Evolutionary conservation across 2,797 vertebrate genomes (phyloP).

Genomic region (Poecilia velifera): DNA sequence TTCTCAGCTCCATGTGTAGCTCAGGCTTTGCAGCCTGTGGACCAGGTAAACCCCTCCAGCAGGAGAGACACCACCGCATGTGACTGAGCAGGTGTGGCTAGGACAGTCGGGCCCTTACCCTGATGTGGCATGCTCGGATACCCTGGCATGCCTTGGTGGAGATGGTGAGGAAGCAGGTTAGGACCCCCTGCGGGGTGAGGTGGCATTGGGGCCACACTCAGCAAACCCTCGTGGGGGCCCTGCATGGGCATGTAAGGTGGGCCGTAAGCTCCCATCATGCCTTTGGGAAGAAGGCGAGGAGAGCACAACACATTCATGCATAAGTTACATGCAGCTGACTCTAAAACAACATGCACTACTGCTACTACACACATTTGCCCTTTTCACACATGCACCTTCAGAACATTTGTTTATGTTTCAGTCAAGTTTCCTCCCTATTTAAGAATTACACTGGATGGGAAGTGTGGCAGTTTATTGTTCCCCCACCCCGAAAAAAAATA

Average conservation of each 20-base stretch:
- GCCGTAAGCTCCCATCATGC: slow-evolving; percentile 99
- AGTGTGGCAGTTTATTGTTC: background rate
- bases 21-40: slow-evolving; percentile 58
- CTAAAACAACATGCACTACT: slow-evolving; percentile 82
- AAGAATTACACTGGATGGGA: background rate
- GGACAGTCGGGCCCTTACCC: slow-evolving; percentile 90
- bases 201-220: slow-evolving; percentile 98
- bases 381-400: slow-evolving; percentile 59
- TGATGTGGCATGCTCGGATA: slow-evolving; percentile 94
- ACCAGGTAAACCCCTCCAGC: slow-evolving; percentile 80
- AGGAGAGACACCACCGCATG: slow-evolving; percentile 80
- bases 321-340: slow-evolving; percentile 95
- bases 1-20: slow-evolving; percentile 30
- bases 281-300: slow-evolving; percentile 85
- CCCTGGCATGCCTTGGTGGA: slow-evolving; percentile 93
- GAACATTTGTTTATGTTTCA: background rate
- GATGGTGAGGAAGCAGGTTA: slow-evolving; percentile 85
- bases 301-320: slow-evolving; percentile 96
- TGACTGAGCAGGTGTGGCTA: slow-evolving; percentile 79
- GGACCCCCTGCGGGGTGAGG: slow-evolving; percentile 94
- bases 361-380: slow-evolving; percentile 55
- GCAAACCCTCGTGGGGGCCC: slow-evolving; percentile 98
- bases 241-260: slow-evolving; percentile 98
- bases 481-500: background rate
- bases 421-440: background rate